Base-by-base conservation (phyloP, 2,797 vertebrate species). In the Cyprinodon diabolis region DNA sequence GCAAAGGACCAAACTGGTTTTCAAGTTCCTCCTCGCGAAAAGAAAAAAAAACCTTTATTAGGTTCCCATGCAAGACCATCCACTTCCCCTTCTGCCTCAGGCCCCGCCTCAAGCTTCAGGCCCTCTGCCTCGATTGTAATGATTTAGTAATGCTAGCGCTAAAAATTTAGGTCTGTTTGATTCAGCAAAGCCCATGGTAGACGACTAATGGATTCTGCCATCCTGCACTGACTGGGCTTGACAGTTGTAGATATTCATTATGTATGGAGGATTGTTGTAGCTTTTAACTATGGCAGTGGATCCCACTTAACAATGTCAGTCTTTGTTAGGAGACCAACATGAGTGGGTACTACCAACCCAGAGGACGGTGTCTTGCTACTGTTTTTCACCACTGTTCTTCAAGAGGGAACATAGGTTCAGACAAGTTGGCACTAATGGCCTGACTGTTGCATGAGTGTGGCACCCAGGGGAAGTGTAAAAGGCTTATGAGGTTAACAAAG, bases 241-340 rank as follows among this genome's bases (percentile, higher is more conserved):
- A 93, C 93, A 93, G 89, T 92, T 93, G 91, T 92, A 90, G 85
- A 87, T 93, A 92, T 95, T 93, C 90, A 95, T 95, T 91, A 95
- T 95, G 94, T 86, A 95, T 94, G 81, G 87, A 69, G 86, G 75
- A 92, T 93, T 94, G 93, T 93, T 91, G 90, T 91, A 91, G 92
- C 90, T 93, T 93, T 94, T 93, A 92, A 88, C 87, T 87, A 81
- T 90, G 90, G 83, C 62, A 48, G 82, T 92, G 89, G 91, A 90
- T 86, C 85, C 91, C 92, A 89, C 90, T 93, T 94, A 91, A 92
- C 85, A 86, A 88, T 89, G 93, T 91, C 90, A 68, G 84, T 87
- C 87, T 84, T 83, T 86, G 89, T 93, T 92, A 93, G 89, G 75
- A 74, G 80, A 73, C 86, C 72, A 86, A 86, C 73, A 79, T 58